These are phyloP conservation scores for Alectoris magna DNA, from an alignment of 2,797 vertebrate genomes.

Conservation along the genomic window DNA sequence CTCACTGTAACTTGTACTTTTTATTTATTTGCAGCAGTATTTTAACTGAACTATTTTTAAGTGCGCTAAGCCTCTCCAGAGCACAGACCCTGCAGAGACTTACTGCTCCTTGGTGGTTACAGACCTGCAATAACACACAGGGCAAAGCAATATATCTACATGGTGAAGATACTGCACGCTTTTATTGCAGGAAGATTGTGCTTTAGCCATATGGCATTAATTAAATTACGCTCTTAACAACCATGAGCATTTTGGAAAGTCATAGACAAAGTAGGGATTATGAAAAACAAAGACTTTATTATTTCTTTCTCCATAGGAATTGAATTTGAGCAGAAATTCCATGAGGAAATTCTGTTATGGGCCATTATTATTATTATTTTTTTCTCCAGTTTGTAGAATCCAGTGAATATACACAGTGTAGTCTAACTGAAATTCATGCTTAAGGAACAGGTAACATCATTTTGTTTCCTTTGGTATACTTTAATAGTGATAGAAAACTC, in stretches of 20 bases:
- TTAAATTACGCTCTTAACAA: not conserved
- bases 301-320: not conserved
- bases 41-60: not conserved
- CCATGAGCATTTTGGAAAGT: not conserved
- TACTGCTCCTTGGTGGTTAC: not conserved
- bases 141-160: not conserved
- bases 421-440: not conserved
- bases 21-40: not conserved
- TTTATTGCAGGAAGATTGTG: not conserved
- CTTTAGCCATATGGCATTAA: not conserved
- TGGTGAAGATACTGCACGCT: not conserved
- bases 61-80: not conserved
- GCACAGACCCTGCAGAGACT: not conserved
- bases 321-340: not conserved
- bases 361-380: not conserved
- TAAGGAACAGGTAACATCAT: not conserved
- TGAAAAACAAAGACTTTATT: not conserved
- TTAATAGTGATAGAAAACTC: not conserved
- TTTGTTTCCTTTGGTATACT: not conserved
- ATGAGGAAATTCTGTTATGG: not conserved
- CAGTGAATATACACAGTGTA: not conserved
- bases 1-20: not conserved
- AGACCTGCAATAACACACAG: not conserved
- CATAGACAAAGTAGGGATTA: not conserved
- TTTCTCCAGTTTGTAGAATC: not conserved